phyloP scores from a whole-genome alignment of 2,888 invertebrate species.

The Drosophila melanosoma region DNA sequence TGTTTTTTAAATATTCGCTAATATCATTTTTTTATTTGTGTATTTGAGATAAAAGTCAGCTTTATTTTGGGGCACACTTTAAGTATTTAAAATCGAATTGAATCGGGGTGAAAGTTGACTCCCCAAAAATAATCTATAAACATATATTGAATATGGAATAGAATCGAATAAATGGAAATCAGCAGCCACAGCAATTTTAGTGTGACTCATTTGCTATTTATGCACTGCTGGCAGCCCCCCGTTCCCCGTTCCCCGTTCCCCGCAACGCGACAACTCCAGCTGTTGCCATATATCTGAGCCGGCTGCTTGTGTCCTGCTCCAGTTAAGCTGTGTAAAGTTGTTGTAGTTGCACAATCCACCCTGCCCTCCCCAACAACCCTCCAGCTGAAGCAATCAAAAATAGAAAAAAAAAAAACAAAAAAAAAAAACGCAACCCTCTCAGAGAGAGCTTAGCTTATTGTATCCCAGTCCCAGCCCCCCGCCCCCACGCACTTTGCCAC shows the following conservation, averaged over 20 bases:
- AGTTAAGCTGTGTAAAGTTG: constrained; percentile 40
- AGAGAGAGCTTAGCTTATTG: constrained; percentile 12
- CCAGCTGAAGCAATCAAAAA: constrained; percentile 9
- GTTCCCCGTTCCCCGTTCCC: background rate
- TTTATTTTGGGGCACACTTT: background rate
- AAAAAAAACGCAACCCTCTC: constrained; percentile 42
- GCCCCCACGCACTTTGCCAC: constrained; percentile 43
- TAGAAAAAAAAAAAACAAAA: constrained; percentile 7
- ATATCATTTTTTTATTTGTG: background rate
- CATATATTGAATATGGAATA: constrained; percentile 2
- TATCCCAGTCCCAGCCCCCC: background rate
- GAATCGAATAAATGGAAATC: constrained; percentile 5
- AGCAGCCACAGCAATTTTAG: background rate
- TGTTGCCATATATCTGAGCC: constrained; percentile 50
- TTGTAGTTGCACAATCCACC: constrained; percentile 37
- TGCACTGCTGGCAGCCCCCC: constrained; percentile 13
- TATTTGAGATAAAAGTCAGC: background rate
- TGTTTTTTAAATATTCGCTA: background rate
- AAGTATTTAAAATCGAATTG: background rate
- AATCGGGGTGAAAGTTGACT: background rate
- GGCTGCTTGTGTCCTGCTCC: constrained; percentile 45
- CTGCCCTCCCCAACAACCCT: background rate
- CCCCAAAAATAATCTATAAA: background rate
- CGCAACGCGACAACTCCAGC: constrained; percentile 26
- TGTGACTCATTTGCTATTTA: constrained; percentile 42